These are phyloP conservation scores for Cosmopolites sordidus DNA, from an alignment of 2,888 invertebrate species.

Conservation along the genomic window DNA sequence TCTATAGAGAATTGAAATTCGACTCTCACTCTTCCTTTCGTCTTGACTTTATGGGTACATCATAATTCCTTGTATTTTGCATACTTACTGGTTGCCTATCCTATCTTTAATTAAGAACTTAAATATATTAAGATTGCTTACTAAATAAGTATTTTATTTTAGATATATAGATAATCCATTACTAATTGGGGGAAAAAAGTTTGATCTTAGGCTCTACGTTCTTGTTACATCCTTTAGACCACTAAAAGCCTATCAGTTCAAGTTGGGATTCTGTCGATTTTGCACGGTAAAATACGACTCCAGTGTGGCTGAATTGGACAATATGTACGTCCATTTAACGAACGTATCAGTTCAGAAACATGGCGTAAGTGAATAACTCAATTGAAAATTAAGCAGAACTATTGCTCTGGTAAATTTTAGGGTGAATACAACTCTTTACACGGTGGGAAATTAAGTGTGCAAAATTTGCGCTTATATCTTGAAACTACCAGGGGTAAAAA, in stretches of 20 bases:
- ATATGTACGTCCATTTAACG: slow-evolving; percentile 91
- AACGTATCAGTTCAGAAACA: slow-evolving; percentile 98
- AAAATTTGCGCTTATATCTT: slow-evolving; percentile 83
- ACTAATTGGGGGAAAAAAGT: slow-evolving; percentile 93
- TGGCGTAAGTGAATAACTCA: slow-evolving; percentile 76
- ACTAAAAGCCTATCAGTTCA: slow-evolving; percentile 87
- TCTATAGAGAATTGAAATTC: too few relatives aligned
- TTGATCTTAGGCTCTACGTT: slow-evolving; percentile 88
- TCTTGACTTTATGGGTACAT: too few relatives aligned
- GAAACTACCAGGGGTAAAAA: slow-evolving; percentile 87
- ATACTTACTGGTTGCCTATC: too few relatives aligned
- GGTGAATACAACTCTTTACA: slow-evolving; percentile 91
- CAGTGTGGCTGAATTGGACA: slow-evolving; percentile 80
- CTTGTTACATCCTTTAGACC: slow-evolving; percentile 91
- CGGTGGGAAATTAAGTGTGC: slow-evolving; percentile 91
- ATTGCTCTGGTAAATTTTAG: too few relatives aligned
- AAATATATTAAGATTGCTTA: too few relatives aligned
- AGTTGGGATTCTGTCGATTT: slow-evolving; percentile 91
- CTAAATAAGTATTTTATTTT: too few relatives aligned
- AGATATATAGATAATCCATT: slow-evolving; percentile 91
- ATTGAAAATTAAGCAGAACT: too few relatives aligned
- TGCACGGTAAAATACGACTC: slow-evolving; percentile 94
- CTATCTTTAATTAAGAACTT: too few relatives aligned
- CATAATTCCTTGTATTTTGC: too few relatives aligned
- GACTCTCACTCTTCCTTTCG: too few relatives aligned